Evolutionary conservation across 2,113 vertebrate species (phyloP).

Genomic region (Xiphophorus couchianus): DNA sequence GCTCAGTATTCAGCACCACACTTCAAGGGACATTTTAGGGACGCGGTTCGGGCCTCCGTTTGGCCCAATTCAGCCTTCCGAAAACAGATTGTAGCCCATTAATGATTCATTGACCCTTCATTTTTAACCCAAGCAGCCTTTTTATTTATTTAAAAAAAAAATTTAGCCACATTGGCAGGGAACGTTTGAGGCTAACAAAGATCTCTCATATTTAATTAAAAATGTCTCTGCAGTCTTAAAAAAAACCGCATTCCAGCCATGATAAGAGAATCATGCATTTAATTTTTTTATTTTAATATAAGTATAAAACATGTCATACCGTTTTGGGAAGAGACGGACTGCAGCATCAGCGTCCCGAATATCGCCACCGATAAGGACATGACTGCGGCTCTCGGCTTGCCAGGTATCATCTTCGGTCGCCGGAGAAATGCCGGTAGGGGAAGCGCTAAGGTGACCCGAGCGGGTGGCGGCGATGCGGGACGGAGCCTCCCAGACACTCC

Average conservation of each 20-base stretch:
- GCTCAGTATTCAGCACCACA: slow-evolving; percentile 55
- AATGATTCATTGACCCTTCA: slow-evolving; percentile 49
- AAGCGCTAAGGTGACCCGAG: slow-evolving; percentile 52
- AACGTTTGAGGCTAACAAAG: not conserved
- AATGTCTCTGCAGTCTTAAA: slow-evolving; percentile 7
- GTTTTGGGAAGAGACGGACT: slow-evolving; percentile 75
- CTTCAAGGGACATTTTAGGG: slow-evolving; percentile 72
- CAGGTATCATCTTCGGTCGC: slow-evolving; percentile 67
- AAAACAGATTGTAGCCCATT: slow-evolving; percentile 45
- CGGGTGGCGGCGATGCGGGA: slow-evolving; percentile 17
- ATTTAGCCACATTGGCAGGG: no score
- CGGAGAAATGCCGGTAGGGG: slow-evolving; percentile 47
- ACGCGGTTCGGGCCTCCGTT: slow-evolving; percentile 58
- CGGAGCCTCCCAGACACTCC: slow-evolving; percentile 35
- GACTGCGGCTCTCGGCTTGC: slow-evolving; percentile 60
- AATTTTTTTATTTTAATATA: not conserved
- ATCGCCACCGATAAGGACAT: slow-evolving; percentile 69
- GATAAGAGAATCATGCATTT: slow-evolving; percentile 2
- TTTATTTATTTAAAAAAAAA: not conserved
- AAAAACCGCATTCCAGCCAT: slow-evolving; percentile 35
- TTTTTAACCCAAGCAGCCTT: slow-evolving; percentile 9
- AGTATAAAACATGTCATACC: slow-evolving; percentile 65
- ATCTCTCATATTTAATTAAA: not conserved
- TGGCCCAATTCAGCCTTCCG: slow-evolving; percentile 47
- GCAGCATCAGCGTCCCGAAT: slow-evolving; percentile 75